A percentile compares a stretch with the other conserved stretches of the same genome.
These are phyloP conservation scores for Pasiphila rectangulata DNA, from an alignment of 2,888 invertebrate species.

Conservation along the genomic window DNA sequence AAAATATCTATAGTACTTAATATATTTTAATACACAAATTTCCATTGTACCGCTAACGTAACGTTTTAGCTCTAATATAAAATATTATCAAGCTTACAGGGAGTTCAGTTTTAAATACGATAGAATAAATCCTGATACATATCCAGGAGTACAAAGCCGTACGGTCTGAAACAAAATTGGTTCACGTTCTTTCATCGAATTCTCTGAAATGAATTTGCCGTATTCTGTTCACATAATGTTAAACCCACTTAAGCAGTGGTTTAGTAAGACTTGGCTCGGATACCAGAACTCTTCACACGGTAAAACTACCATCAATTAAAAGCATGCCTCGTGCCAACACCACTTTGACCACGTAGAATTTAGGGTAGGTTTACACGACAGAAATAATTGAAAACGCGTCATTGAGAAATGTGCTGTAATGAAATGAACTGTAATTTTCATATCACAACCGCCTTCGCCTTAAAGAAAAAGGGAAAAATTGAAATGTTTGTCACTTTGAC, in stretches of 20 bases:
- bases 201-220: constrained; percentile 55
- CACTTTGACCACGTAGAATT: constrained; percentile 21
- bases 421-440: no score
- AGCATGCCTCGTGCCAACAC: constrained; percentile 44
- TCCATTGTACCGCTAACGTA: not conserved
- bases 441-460: no score
- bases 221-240: constrained; percentile 54
- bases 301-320: constrained; percentile 62
- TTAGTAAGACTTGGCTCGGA: constrained; percentile 53
- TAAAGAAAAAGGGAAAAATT: no score
- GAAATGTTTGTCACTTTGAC: no score
- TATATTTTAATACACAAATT: not conserved
- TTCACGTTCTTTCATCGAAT: constrained; percentile 48
- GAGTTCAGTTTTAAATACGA: not conserved
- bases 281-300: constrained; percentile 38
- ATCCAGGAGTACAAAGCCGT: constrained; percentile 6
- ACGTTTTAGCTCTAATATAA: not conserved
- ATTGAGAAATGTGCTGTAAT: no score
- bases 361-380: constrained; percentile 6
- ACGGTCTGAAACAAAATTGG: constrained; percentile 17
- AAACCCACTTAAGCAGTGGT: constrained; percentile 44
- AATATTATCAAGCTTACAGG: not conserved
- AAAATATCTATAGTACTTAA: no score
- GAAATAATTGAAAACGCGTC: no score
- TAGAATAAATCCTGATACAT: constrained; percentile 7